These are phyloP conservation scores for Spheniscus mendiculus DNA, from an alignment of 2,113 vertebrate species.

Conservation along the genomic window DNA sequence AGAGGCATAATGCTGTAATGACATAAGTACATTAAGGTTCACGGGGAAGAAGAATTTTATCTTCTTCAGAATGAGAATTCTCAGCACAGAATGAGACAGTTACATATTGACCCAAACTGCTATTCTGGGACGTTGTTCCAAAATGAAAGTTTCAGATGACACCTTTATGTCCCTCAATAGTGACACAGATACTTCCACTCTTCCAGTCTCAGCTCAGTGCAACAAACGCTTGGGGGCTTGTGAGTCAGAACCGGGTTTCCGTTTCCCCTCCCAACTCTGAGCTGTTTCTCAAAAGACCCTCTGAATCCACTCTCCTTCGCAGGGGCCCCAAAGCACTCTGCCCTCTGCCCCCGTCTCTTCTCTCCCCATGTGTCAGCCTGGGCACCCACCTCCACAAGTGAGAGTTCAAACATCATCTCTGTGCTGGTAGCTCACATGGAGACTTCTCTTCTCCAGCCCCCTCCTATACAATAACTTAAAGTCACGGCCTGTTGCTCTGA, in stretches of 20 bases:
- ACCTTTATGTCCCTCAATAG: not conserved
- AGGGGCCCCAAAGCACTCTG: not conserved
- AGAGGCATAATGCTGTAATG: not conserved
- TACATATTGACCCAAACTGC: not conserved
- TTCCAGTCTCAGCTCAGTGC: not conserved
- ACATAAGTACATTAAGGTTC: not conserved
- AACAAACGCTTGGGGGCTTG: not conserved
- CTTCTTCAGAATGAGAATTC: not conserved
- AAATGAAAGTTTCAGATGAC: not conserved
- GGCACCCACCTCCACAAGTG: not conserved
- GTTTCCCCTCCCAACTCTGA: not conserved
- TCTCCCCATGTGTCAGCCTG: not conserved
- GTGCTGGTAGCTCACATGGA: not conserved
- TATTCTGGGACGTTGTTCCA: not conserved
- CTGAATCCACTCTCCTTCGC: not conserved
- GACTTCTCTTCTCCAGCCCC: not conserved
- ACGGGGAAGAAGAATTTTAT: not conserved
- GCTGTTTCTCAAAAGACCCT: not conserved
- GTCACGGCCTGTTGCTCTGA: accelerated
- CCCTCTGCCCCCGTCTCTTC: not conserved
- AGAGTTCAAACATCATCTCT: not conserved
- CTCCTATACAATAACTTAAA: not conserved
- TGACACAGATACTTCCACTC: not conserved
- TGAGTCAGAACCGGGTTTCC: not conserved
- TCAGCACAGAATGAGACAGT: not conserved